Evolutionary conservation across 1,140 invertebrate species (phyloP).

Genomic region (Battus philenor): DNA sequence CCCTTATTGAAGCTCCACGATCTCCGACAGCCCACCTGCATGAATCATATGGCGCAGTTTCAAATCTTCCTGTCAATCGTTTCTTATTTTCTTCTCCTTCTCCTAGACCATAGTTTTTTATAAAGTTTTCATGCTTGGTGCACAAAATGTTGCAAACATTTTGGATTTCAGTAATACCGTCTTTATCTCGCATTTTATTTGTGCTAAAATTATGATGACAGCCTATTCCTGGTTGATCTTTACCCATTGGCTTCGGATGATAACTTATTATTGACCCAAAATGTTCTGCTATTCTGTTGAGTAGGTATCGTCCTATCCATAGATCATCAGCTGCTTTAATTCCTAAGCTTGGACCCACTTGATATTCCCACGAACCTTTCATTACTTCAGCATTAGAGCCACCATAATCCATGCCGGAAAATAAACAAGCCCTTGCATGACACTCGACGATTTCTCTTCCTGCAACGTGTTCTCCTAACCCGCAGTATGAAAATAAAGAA

Average conservation of each 20-base stretch:
- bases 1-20: constrained; percentile 85
- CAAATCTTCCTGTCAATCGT: constrained; percentile 88
- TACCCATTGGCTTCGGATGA: constrained; percentile 91
- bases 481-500: constrained; percentile 80
- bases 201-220: constrained; percentile 96
- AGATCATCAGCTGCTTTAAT: constrained; percentile 92
- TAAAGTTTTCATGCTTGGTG: constrained; percentile 88
- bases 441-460: constrained; percentile 91
- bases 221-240: constrained; percentile 97
- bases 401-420: constrained; percentile 91
- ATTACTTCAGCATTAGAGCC: constrained; percentile 97
- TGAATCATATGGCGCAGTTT: constrained; percentile 90
- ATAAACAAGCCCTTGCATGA: constrained; percentile 82
- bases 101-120: constrained; percentile 91
- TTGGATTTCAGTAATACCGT: constrained; percentile 83
- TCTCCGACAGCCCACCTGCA: constrained; percentile 86
- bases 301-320: constrained; percentile 91
- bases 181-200: constrained; percentile 87
- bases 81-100: constrained; percentile 89
- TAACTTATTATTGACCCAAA: constrained; percentile 91
- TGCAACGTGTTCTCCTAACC: constrained; percentile 94
- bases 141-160: constrained; percentile 88
- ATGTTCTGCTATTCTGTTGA: constrained; percentile 93
- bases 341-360: constrained; percentile 88
- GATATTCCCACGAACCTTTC: constrained; percentile 88